A percentile compares a stretch with the other conserved stretches of the same genome.
These are phyloP conservation scores for Caiman crocodilus DNA, from an alignment of 2,797 vertebrate genomes.

Conservation along the genomic window DNA sequence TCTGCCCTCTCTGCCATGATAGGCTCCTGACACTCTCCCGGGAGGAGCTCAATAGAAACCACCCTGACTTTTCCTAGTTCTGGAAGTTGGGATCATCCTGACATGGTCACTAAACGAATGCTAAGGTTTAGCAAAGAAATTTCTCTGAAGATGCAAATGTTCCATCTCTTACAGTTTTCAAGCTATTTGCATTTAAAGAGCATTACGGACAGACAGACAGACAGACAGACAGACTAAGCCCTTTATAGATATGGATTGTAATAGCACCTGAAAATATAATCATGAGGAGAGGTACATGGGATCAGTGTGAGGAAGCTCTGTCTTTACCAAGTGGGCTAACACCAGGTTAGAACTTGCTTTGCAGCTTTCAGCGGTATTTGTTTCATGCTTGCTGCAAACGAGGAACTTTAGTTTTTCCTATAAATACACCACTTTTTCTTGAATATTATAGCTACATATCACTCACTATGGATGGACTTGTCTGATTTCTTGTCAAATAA, in stretches of 20 bases:
- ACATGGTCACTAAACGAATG: too few relatives aligned
- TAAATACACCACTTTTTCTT: conserved; percentile 17
- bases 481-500: conserved; percentile 43
- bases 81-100: too few relatives aligned
- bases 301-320: neutral
- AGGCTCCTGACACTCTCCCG: too few relatives aligned
- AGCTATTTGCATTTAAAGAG: too few relatives aligned
- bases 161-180: too few relatives aligned
- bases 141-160: too few relatives aligned
- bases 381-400: neutral
- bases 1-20: too few relatives aligned
- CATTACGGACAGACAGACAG: too few relatives aligned
- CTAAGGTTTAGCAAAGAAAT: too few relatives aligned
- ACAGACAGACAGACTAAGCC: too few relatives aligned
- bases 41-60: too few relatives aligned
- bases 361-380: neutral
- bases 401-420: neutral
- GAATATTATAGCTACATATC: neutral
- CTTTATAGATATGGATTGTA: neutral
- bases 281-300: neutral
- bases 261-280: neutral
- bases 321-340: neutral
- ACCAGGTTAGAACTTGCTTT: neutral
- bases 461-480: neutral
- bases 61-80: too few relatives aligned